Conservation (phyloP, 1,140 invertebrate genomes). For the Scaptomyza graminum region DNA sequence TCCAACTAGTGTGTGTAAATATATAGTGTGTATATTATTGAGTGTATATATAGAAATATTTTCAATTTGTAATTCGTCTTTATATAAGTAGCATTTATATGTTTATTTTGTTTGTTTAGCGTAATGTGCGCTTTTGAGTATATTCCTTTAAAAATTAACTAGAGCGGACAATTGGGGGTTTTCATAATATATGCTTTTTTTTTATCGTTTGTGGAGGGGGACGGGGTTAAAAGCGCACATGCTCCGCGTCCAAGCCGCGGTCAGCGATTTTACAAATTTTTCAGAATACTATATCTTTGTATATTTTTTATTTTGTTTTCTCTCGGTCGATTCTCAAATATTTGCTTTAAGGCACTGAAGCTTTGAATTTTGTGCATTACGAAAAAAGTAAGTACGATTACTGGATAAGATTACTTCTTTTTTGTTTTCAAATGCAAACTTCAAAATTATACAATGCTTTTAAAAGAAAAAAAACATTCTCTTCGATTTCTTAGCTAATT, state of each 20-base stretch:
- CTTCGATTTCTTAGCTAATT: conserved; percentile 55
- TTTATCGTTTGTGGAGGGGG: too few species aligned
- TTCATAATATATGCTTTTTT: too few species aligned
- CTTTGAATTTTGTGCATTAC: conserved; percentile 79
- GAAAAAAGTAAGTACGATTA: conserved; percentile 55
- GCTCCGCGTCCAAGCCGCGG: conserved; percentile 47
- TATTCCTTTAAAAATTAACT: conserved; percentile 10
- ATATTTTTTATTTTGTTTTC: conserved; percentile 28
- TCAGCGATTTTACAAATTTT: conserved; percentile 27
- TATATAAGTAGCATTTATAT: not conserved
- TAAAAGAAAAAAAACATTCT: conserved; percentile 44
- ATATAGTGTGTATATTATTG: conserved; percentile 69
- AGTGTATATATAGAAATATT: conserved; percentile 76
- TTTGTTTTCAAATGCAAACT: conserved; percentile 40
- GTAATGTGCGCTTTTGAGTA: conserved; percentile 50
- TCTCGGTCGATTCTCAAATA: conserved; percentile 47
- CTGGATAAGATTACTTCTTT: conserved; percentile 22
- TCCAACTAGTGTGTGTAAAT: conserved; percentile 76
- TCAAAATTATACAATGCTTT: conserved; percentile 59
- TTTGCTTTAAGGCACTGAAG: conserved; percentile 82
- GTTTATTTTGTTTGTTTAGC: conserved; percentile 21
- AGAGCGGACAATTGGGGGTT: conserved; percentile 26
- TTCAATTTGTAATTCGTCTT: conserved; percentile 65
- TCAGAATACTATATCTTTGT: conserved; percentile 10
- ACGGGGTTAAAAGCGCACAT: conserved; percentile 39